A percentile compares a stretch with the other conserved stretches of the same genome.
Conservation (phyloP, 1,140 invertebrate genomes). For the Heliconius nattereri region DNA sequence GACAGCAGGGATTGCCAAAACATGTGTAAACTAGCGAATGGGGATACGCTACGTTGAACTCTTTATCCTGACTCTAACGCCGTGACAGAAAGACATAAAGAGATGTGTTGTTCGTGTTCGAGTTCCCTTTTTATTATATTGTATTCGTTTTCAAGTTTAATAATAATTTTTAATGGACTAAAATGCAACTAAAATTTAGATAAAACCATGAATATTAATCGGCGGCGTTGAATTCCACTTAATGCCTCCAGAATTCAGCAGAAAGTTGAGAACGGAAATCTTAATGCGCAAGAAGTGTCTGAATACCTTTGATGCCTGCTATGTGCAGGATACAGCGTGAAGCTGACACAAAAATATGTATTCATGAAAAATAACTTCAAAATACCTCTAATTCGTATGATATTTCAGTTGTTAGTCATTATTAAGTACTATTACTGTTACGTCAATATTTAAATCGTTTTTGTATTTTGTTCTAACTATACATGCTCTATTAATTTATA, state of each 20-base stretch:
- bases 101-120: background rate
- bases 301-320: too few relatives aligned
- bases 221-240: too few relatives aligned
- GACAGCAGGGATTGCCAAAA: background rate
- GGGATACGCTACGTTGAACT: background rate
- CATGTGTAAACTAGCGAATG: background rate
- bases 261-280: too few relatives aligned
- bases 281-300: too few relatives aligned
- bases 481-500: conserved; percentile 8
- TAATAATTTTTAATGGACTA: background rate
- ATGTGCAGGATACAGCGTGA: too few relatives aligned
- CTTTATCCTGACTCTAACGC: background rate
- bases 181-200: too few relatives aligned
- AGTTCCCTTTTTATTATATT: background rate
- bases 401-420: too few relatives aligned
- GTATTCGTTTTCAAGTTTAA: background rate
- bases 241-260: too few relatives aligned
- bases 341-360: too few relatives aligned
- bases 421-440: background rate
- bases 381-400: too few relatives aligned
- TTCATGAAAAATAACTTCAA: too few relatives aligned
- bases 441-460: background rate
- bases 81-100: conserved; percentile 10
- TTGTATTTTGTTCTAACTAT: background rate
- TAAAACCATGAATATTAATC: too few relatives aligned